These are phyloP conservation scores for Diarsia brunnea DNA, from an alignment of 2,888 invertebrate genomes.

Conservation along the genomic window DNA sequence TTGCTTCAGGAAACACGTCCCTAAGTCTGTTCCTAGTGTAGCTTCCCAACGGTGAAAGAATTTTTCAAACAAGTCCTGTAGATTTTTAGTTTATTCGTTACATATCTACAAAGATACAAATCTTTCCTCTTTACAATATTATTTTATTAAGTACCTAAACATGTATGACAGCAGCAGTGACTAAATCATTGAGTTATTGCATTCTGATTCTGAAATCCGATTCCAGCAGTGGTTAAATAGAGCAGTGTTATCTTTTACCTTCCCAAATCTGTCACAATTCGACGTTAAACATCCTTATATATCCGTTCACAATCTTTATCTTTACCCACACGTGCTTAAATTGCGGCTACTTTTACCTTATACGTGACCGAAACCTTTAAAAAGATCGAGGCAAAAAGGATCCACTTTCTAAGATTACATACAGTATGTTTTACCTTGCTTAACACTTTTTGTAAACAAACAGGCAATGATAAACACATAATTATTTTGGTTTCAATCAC, in stretches of 20 bases:
- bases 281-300: background rate
- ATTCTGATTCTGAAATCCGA: background rate
- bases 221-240: background rate
- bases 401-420: conserved; percentile 32
- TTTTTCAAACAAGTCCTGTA: too few species aligned
- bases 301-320: background rate
- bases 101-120: too few species aligned
- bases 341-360: conserved; percentile 15
- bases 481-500: background rate
- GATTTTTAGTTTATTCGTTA: too few species aligned
- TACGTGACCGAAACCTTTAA: conserved; percentile 44
- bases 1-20: background rate
- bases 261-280: background rate
- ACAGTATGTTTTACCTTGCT: background rate
- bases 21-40: background rate
- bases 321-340: conserved; percentile 1
- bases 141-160: too few species aligned
- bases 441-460: conserved; percentile 19
- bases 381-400: background rate
- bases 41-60: too few species aligned
- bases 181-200: background rate
- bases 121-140: too few species aligned
- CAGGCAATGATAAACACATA: background rate
- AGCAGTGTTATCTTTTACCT: background rate
- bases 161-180: background rate